phyloP scores from a whole-genome alignment of 2,113 vertebrate genomes.

The Ictalurus punctatus region DNA sequence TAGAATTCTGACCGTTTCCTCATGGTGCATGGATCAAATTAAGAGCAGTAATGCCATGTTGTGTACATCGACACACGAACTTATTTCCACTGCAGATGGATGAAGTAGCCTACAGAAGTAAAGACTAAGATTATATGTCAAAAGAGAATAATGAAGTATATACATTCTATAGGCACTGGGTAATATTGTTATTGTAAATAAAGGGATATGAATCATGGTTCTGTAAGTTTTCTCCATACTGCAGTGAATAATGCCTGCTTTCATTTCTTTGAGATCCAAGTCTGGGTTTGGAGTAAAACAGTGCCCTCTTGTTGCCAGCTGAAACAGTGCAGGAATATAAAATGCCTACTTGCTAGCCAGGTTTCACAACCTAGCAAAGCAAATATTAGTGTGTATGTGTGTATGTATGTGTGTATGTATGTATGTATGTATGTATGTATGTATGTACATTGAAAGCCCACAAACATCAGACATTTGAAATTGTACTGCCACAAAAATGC shows the following conservation, averaged over 20 bases:
- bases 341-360: too few relatives aligned
- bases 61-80: neutral
- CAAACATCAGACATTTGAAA: neutral
- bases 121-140: slow-evolving; percentile 2
- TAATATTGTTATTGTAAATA: neutral
- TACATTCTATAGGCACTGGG: neutral
- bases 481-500: neutral
- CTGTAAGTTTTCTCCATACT: neutral
- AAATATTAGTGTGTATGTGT: too few relatives aligned
- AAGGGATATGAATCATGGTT: neutral
- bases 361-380: neutral
- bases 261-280: neutral
- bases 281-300: neutral
- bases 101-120: neutral
- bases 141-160: neutral
- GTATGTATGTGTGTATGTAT: too few relatives aligned
- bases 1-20: neutral
- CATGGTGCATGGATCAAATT: neutral
- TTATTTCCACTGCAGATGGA: slow-evolving; percentile 1
- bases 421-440: too few relatives aligned
- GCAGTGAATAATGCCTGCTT: slow-evolving; percentile 9
- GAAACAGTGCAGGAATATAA: neutral
- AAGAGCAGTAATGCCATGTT: neutral
- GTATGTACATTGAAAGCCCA: too few relatives aligned
- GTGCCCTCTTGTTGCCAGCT: slow-evolving; percentile 21